Evolutionary conservation across 2,888 invertebrate genomes (phyloP), one percentile per base, ranked within the genome.

Genomic region (Entomobrya proxima): DNA sequence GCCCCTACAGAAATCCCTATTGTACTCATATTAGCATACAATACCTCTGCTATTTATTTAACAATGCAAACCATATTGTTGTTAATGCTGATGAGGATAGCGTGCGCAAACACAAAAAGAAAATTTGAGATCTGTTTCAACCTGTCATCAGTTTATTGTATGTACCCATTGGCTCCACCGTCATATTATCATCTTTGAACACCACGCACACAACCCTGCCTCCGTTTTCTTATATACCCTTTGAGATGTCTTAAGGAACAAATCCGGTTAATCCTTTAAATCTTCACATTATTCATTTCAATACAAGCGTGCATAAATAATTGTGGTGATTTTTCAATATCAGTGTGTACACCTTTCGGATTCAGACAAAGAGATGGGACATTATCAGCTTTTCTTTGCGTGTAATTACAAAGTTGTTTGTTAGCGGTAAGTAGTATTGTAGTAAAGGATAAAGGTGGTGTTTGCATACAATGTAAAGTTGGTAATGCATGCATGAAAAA

Each of bases 201-300:
- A 67, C 11, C 67, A 67, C 40, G 24, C 18, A 67, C n/a, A 67
- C 37, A 24, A 61, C 30, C 21, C 55, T 27, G 27, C 55, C 37
- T 24, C 80, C 24, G 47, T 50, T 44, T 81, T 81, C 55, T 52
- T 80, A 55, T 79, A 37, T 11, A 30, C 58, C 9, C 44, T 61
- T 44, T 61, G 32, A 32, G 37, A 47, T n/a, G 74, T 18, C 58
- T 44, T 55, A 47, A 32, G 40, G 6, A 47, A 1, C n/a, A 47
- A 74, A 83, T 76, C 83, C 55, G 18, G 67, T 47, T 83, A 83
- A 83, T 83, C 83, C 76, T 67, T 83, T 77, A 69, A 82, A 64
- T 75, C 83, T 40, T 69, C 81, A 81, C 35, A 80, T 24, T 40
- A 69, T 27, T 47, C 52, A 72, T 58, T 55, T 35, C 58, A 58